Base-by-base conservation (phyloP, 2,888 invertebrate genomes). In the Caenorhabditis sp. region DNA sequence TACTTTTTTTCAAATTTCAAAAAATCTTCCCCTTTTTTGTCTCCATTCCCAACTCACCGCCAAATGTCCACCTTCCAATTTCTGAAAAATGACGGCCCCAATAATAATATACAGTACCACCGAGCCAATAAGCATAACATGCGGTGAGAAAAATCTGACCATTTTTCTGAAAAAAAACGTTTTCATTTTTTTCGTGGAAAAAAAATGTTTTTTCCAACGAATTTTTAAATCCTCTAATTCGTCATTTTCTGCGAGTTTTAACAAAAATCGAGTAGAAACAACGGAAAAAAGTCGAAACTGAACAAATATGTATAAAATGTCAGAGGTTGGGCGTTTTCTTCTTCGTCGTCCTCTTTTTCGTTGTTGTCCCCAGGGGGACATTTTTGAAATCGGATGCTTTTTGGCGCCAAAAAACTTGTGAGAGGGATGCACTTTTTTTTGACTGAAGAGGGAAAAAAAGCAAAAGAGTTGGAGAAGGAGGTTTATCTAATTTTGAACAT, bases 21-120 rank as follows among this genome's bases (percentile, higher is more conserved):
- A 55, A 58, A 19, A 19, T 19, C 3, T 19, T n/a, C n/a, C n/a
- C 23, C 3, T 27, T 27, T 27, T n/a, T 58, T 24, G n/a, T 58
- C 6, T 27, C 27, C 4, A 53, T 17, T 24, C 8, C 31, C n/a
- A 3, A 49, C 72, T 27, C n/a, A 78, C 80, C 66, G 69, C 68
- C 61, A 79, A 63, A 72, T 80, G 68, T 23, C 73, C 77, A 27
- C 80, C 80, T 57, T 80, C 80, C 21, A 80, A 54, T 58, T 67
- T 69, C 31, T 78, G 78, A 57, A 80, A 80, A 0, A 80, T 61
- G 21, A 80, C 57, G 12, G 80, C 80, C 49, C 86, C 86, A 37
- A 84, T 60, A 19, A 86, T 68, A 27, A 86, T 79, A 66, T 86
- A 86, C 14, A 80, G 37, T 12, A 81, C 69, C 17, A 82, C 84